Evolutionary conservation across 2,888 invertebrate species (phyloP), one percentile per base, ranked within the genome.

Genomic region (Agriopis leucophaearia): DNA sequence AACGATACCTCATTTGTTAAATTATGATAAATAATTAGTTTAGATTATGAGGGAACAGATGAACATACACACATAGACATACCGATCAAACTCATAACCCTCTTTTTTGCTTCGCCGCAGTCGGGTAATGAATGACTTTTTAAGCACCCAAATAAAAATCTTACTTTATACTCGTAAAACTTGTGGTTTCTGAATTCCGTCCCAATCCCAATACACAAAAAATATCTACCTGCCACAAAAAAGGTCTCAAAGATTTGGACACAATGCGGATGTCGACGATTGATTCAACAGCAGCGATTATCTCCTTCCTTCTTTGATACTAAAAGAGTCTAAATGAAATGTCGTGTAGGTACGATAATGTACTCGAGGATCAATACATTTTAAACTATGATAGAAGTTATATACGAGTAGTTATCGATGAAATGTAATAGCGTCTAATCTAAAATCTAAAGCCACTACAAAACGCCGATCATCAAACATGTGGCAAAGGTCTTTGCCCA

Each of bases 281-380:
- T 86, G 84, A 89, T 88, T 27, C 27, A 27, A 27, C 87, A 81
- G 84, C 40, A 83, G 78, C 83, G 88, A 90, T 90, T 87, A 90
- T 90, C 86, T 84, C 79, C 71, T 81, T 81, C 90, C 86, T 84
- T 79, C 71, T 81, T 81, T 13, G 8, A 38, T 54, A 54, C 50
- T 52, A 44, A 47, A 82, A 80, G 77, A 76, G 78, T 73, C 82
- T 80, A 82, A 86, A 86, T 85, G 81, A 87, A 86, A 89, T 90
- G 87, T 88, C 83, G 81, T n/a, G n/a, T n/a, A 83, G 75, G 73
- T 78, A 81, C 82, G 81, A 80, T 83, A 85, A 6, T 13, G 7
- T 13, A 7, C 85, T 81, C 85, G 45, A 84, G 89, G 92, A 94
- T 94, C 92, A 90, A 92, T 93, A 92, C 27, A 92, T 92, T 90